A percentile compares a stretch with the other conserved stretches of the same genome.
Evolutionary conservation across 2,888 invertebrate species (phyloP).

Genomic region (Cryptus viduatorius): DNA sequence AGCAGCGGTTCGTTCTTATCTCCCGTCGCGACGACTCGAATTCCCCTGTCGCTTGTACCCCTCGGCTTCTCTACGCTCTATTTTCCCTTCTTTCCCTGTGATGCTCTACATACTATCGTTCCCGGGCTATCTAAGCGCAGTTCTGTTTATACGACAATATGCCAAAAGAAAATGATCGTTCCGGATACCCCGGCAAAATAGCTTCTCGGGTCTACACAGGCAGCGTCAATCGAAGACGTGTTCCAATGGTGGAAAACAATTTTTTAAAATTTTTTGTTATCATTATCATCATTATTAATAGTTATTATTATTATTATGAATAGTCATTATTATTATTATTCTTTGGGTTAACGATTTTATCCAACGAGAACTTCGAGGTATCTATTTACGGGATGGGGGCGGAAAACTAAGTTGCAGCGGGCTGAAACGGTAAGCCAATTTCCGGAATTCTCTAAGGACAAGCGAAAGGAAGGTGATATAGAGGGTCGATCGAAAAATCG

Average conservation of each 20-base stretch:
- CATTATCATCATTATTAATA: too few relatives aligned
- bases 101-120: constrained; percentile 24
- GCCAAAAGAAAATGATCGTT: constrained; percentile 62
- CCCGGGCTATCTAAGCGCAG: constrained; percentile 35
- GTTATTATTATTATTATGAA: too few relatives aligned
- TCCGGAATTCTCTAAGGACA: constrained; percentile 39
- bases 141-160: constrained; percentile 59
- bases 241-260: not conserved
- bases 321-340: too few relatives aligned
- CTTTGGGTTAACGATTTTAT: not conserved
- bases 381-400: not conserved
- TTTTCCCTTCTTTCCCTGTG: not conserved
- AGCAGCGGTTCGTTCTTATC: constrained; percentile 51
- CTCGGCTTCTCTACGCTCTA: constrained; percentile 8
- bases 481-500: constrained; percentile 57
- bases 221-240: constrained; percentile 24
- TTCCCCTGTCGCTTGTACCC: constrained; percentile 37
- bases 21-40: constrained; percentile 49
- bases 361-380: not conserved
- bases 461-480: constrained; percentile 22
- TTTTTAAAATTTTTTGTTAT: too few relatives aligned
- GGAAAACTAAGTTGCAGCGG: not conserved
- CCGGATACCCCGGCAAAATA: not conserved
- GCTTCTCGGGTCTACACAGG: constrained; percentile 3
- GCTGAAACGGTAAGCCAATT: constrained; percentile 6